Evolutionary conservation across 2,888 invertebrate genomes (phyloP), one percentile per base, ranked within the genome.

Genomic region (Plagodis pulveraria): DNA sequence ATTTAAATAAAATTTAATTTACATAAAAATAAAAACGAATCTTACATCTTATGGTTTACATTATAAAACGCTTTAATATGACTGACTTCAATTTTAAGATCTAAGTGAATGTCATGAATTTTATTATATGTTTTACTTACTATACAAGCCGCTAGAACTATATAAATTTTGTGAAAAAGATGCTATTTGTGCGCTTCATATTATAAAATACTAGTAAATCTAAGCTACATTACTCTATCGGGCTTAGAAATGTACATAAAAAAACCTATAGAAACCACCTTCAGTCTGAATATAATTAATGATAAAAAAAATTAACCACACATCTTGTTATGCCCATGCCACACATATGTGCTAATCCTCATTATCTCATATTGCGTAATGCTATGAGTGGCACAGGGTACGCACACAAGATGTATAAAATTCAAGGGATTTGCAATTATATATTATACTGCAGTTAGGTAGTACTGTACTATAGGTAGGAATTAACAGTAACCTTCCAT

Each of bases 1-100:
- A 22, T 22, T 40, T 40, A 10, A 76, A 80, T 83, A 83, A 82
- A 84, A 72, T 82, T 82, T 84, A 81, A 77, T 82, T 81, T 71
- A 73, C 59, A 68, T 76, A 82, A 82, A 84, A 83, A 78, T 84
- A 79, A 86, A 86, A 86, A 70, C 78, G 82, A 83, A 84, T 84
- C 87, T 76, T 85, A 87, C 87, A 89, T 79, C 84, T 65, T 62
- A 61, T 73, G 67, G 58, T 69, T 75, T 76, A 71, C 58, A 71
- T 66, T 52, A 58, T 63, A 66, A 40, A 40, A 40, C 40, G 58
- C 10, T 50, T 35, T 50, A 22, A 22, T 35, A 61, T 62, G 56
- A 57, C 48, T 52, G 61, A 65, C 63, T 35, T 9, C 62, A 58
- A 67, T 63, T 58, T 63, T 58, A 59, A 61, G 60, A 61, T 66